These are phyloP conservation scores for Strix occidentalis DNA, from an alignment of 2,797 vertebrate species.

Conservation along the genomic window DNA sequence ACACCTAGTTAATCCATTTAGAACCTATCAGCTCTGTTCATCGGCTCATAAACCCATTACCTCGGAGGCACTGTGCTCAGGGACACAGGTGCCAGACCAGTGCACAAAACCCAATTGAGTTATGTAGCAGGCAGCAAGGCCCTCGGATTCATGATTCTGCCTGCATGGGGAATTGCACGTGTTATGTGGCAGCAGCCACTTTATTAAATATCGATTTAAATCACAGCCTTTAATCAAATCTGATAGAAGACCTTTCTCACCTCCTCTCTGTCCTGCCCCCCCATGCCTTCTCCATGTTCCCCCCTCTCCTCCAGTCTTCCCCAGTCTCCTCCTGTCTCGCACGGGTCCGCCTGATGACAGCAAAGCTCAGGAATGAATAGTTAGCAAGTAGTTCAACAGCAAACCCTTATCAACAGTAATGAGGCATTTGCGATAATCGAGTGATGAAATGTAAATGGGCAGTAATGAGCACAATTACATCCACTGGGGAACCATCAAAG, in stretches of 20 bases:
- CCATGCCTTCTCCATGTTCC: not conserved
- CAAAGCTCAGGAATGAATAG: constrained; percentile 74
- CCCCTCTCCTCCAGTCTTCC: not conserved
- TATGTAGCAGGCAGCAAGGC: constrained; percentile 75
- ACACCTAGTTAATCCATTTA: constrained; percentile 86
- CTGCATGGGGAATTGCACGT: constrained; percentile 84
- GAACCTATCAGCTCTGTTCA: constrained; percentile 83
- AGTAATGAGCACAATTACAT: constrained; percentile 90
- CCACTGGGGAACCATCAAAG: constrained; percentile 83
- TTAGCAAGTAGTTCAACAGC: constrained; percentile 75
- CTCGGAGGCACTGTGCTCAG: constrained; percentile 76
- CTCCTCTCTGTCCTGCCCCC: constrained; percentile 47
- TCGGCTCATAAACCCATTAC: constrained; percentile 83
- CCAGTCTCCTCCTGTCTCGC: constrained; percentile 16
- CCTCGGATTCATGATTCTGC: constrained; percentile 72
- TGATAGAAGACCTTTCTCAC: constrained; percentile 79
- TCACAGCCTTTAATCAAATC: constrained; percentile 87
- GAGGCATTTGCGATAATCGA: constrained; percentile 87
- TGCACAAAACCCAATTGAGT: constrained; percentile 81
- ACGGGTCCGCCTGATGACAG: constrained; percentile 59
- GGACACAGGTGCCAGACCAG: constrained; percentile 83
- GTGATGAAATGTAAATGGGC: constrained; percentile 95
- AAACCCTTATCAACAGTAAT: constrained; percentile 84
- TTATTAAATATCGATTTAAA: constrained; percentile 95
- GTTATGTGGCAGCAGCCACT: constrained; percentile 82